A percentile compares a stretch with the other conserved stretches of the same genome.
Evolutionary conservation across 2,797 vertebrate genomes (phyloP).

Genomic region (Chiloscyllium punctatum): DNA sequence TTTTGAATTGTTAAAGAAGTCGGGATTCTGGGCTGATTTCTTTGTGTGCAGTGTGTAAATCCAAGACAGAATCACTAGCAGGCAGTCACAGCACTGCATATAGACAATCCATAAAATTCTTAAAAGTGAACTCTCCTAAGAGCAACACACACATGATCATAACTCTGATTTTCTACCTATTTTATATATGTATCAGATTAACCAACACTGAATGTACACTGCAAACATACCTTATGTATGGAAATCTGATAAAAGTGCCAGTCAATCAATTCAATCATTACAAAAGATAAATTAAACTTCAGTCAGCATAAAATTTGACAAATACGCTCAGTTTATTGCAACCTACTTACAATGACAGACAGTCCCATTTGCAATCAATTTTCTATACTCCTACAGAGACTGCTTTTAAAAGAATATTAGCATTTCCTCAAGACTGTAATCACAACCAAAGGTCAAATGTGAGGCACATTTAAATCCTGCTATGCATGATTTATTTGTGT

Average conservation of each 20-base stretch:
- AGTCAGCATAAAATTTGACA: neutral
- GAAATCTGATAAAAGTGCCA: neutral
- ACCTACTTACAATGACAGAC: neutral
- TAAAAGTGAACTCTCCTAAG: too few species aligned
- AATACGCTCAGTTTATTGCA: neutral
- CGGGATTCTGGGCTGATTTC: too few species aligned
- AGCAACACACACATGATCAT: too few species aligned
- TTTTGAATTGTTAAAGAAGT: neutral
- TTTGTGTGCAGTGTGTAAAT: too few species aligned
- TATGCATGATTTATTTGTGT: neutral
- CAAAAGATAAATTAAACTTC: neutral
- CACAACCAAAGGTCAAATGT: neutral
- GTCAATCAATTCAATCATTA: neutral
- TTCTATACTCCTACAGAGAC: too few species aligned
- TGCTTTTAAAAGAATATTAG: neutral
- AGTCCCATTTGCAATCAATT: slow-evolving; percentile 9
- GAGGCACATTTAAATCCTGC: neutral
- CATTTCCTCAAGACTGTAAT: neutral
- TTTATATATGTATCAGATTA: neutral
- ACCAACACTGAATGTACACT: neutral
- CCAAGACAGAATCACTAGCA: too few species aligned
- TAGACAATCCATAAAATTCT: too few species aligned
- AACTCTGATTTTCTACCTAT: neutral
- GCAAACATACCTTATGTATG: too few species aligned
- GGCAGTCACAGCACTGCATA: too few species aligned